phyloP scores from a whole-genome alignment of 2,113 vertebrate species.

The Oncorhynchus gorbuscha region DNA sequence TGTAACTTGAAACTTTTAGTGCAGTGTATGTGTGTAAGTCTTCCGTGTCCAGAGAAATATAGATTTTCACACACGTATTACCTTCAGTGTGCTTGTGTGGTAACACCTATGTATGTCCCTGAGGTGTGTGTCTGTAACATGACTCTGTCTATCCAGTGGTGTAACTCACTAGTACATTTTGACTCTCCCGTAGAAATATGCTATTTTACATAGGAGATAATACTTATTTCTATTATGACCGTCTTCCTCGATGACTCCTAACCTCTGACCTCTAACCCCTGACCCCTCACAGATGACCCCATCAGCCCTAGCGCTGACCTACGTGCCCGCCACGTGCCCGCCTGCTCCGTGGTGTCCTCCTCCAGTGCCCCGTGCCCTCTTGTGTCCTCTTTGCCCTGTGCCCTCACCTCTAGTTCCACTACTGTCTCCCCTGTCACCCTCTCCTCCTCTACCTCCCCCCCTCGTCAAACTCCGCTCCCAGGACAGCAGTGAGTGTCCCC shows the following conservation, averaged over 20 bases:
- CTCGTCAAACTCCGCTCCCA: slow-evolving; percentile 81
- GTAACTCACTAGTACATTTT: too few relatives aligned
- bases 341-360: slow-evolving; percentile 84
- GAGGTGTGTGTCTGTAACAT: neutral
- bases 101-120: neutral
- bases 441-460: slow-evolving; percentile 80
- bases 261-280: slow-evolving; percentile 15
- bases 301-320: slow-evolving; percentile 86
- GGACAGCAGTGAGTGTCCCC: slow-evolving; percentile 84
- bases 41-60: too few relatives aligned
- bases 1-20: too few relatives aligned
- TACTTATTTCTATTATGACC: neutral
- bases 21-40: too few relatives aligned
- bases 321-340: slow-evolving; percentile 83
- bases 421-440: slow-evolving; percentile 81
- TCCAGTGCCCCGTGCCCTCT: slow-evolving; percentile 77
- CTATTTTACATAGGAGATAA: too few relatives aligned
- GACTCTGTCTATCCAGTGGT: neutral
- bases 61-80: too few relatives aligned
- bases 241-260: neutral
- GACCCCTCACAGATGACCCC: slow-evolving; percentile 78
- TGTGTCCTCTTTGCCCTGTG: slow-evolving; percentile 1
- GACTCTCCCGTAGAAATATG: too few relatives aligned
- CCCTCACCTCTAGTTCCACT: slow-evolving; percentile 66
- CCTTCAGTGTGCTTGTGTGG: too few relatives aligned